Conservation (phyloP, 2,797 vertebrate species). For the Antrozous pallidus region DNA sequence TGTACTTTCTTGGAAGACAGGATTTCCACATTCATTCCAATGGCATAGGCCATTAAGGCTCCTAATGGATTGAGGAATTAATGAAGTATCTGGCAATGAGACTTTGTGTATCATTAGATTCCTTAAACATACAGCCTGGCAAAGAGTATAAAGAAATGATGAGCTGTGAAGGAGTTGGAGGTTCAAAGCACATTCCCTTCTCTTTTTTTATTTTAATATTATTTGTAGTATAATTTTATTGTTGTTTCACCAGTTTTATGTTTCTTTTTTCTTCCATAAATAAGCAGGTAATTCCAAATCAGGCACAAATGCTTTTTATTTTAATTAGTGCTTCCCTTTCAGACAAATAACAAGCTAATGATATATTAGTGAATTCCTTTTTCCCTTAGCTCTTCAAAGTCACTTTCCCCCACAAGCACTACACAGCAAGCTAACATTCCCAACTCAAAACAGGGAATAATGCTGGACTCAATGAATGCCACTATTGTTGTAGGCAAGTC, state of each 20-base stretch:
- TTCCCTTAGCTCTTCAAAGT: background rate
- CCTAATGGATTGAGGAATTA: constrained; percentile 66
- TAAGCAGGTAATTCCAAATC: constrained; percentile 30
- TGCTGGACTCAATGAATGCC: background rate
- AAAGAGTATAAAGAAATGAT: constrained; percentile 66
- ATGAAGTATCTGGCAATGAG: constrained; percentile 62
- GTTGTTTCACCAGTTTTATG: constrained; percentile 11
- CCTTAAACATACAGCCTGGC: constrained; percentile 34
- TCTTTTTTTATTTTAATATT: constrained; percentile 18
- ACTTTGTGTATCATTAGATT: constrained; percentile 61
- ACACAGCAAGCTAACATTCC: background rate
- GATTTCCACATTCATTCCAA: constrained; percentile 57
- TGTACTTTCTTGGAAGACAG: constrained; percentile 39
- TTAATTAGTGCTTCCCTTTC: constrained; percentile 12
- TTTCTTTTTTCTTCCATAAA: constrained; percentile 37
- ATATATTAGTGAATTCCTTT: constrained; percentile 3
- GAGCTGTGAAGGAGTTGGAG: constrained; percentile 61
- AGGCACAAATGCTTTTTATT: constrained; percentile 26
- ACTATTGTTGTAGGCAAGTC: background rate
- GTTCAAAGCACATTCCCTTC: constrained; percentile 35
- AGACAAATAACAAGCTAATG: background rate
- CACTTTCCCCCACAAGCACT: background rate
- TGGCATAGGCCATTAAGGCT: constrained; percentile 53
- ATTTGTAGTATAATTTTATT: constrained; percentile 34
- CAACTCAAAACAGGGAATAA: background rate